Conservation (phyloP, 2,888 invertebrate species). For the Aphodius sticticus region DNA sequence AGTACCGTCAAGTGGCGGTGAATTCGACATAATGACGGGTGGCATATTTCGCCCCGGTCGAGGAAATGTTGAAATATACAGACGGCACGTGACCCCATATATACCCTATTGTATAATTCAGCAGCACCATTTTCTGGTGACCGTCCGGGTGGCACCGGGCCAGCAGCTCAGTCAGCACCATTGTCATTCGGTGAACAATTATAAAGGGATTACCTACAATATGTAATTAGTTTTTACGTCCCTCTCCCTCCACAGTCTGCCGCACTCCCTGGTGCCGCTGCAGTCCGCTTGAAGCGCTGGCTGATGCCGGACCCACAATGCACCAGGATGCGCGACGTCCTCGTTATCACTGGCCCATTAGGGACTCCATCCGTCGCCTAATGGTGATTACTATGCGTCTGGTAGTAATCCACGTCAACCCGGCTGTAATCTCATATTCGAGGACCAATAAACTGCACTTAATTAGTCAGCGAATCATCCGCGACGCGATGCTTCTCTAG, state of each 20-base stretch:
- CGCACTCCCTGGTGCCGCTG: background rate
- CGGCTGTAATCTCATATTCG: slow-evolving; percentile 33
- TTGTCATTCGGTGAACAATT: slow-evolving; percentile 56
- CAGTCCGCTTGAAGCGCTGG: slow-evolving; percentile 10
- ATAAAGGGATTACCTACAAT: slow-evolving; percentile 57
- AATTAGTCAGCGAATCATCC: slow-evolving; percentile 34
- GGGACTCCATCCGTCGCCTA: slow-evolving; percentile 43
- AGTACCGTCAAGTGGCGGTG: slow-evolving; percentile 9
- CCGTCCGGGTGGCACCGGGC: slow-evolving; percentile 49
- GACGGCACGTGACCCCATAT: slow-evolving; percentile 20
- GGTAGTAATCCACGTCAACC: slow-evolving; percentile 27
- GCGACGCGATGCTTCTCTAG: slow-evolving; percentile 10
- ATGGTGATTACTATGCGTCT: slow-evolving; percentile 46
- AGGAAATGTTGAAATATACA: slow-evolving; percentile 10
- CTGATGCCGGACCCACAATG: slow-evolving; percentile 36
- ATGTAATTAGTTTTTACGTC: slow-evolving; percentile 54
- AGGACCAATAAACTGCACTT: slow-evolving; percentile 31
- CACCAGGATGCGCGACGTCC: slow-evolving; percentile 41
- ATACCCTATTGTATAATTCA: slow-evolving; percentile 44
- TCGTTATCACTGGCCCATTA: slow-evolving; percentile 45
- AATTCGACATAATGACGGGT: slow-evolving; percentile 9
- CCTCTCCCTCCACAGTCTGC: slow-evolving; percentile 32
- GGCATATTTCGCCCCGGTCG: background rate
- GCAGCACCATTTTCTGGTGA: slow-evolving; percentile 43
- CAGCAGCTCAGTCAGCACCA: slow-evolving; percentile 48